Base-by-base conservation (phyloP, 2,113 vertebrate genomes). In the Caretta caretta region DNA sequence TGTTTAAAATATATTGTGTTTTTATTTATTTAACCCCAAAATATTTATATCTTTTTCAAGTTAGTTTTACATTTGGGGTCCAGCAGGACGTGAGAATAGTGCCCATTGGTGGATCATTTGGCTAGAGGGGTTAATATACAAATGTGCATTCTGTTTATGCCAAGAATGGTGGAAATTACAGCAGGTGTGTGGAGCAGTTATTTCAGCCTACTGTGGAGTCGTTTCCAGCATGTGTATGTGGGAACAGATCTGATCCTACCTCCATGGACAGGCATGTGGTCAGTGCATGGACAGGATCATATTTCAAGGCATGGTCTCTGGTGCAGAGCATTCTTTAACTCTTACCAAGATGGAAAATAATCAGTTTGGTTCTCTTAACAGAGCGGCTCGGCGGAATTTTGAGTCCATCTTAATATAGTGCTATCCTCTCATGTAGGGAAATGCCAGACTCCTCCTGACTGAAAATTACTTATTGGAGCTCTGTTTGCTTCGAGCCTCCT, bases 31-130 rank as follows among this genome's bases (percentile, higher is more conserved):
- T 81, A 94, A 80, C 87, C 90, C 13, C 50, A 10, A 4, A 84
- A 78, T 16, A 6, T 80, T 93, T 90, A 87, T 56, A 48, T 93
- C 87, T 93, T 96, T 87, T 2, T 49, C 19, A 87, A 90, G 80
- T 91, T 87, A 49, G 80, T 90, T 94, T 96, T 87, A 88, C 80
- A 83, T 84, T 84, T 86, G 57, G 90, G 93, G 92, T 75, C 84
- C 94, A 85, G 85, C n/a, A n/a, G 75, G 84, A 93, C 89, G 87
- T 88, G 94, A 87, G 88, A 96, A 87, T 59, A 56, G 89, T 83
- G 96, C 94, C 92, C 88, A 75, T 84, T 80, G 94, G 96, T 90
- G 90, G 76, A 84, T 95, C 86, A 51, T 89, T 87, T 92, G 50
- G 92, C 92, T 86, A 86, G 87, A 93, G 93, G 94, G 93, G 88